These are phyloP conservation scores for Drosophila antonietae DNA, from an alignment of 2,888 invertebrate species.

Conservation along the genomic window DNA sequence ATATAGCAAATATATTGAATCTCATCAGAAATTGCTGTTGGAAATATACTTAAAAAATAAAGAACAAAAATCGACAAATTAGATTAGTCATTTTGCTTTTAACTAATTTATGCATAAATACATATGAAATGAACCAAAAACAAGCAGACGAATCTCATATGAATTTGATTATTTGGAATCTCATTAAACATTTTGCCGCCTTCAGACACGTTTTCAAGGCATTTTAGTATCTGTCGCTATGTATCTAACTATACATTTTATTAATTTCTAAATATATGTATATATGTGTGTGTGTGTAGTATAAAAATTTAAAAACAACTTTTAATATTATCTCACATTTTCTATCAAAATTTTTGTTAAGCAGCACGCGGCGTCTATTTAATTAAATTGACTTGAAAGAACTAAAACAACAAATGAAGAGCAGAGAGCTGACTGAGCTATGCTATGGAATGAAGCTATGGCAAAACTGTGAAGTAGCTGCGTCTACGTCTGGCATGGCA, in stretches of 20 bases:
- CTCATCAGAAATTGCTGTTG: neutral
- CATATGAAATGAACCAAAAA: slow-evolving; percentile 35
- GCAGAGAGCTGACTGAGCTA: slow-evolving; percentile 10
- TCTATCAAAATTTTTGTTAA: slow-evolving; percentile 57
- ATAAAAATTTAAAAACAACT: slow-evolving; percentile 40
- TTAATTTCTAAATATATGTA: slow-evolving; percentile 32
- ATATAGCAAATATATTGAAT: neutral
- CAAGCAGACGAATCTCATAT: neutral
- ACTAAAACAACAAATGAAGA: slow-evolving; percentile 7
- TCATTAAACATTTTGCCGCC: slow-evolving; percentile 33
- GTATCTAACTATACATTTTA: slow-evolving; percentile 26
- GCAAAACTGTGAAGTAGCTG: slow-evolving; percentile 39
- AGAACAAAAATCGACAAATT: slow-evolving; percentile 18
- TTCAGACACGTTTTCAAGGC: slow-evolving; percentile 50
- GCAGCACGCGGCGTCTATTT: slow-evolving; percentile 67
- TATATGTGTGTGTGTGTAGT: neutral
- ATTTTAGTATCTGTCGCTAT: slow-evolving; percentile 16
- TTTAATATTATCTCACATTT: slow-evolving; percentile 61
- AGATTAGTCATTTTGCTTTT: slow-evolving; percentile 40
- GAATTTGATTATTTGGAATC: slow-evolving; percentile 21
- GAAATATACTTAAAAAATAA: neutral
- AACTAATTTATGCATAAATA: slow-evolving; percentile 42
- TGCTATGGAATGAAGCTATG: slow-evolving; percentile 13
- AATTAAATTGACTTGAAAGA: slow-evolving; percentile 60
- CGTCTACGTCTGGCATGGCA: slow-evolving; percentile 54